Percentiles rank a stretch among this genome's conserved stretches.
Conservation (phyloP, 1,140 invertebrate genomes). For the Cyclargus thomasi region DNA sequence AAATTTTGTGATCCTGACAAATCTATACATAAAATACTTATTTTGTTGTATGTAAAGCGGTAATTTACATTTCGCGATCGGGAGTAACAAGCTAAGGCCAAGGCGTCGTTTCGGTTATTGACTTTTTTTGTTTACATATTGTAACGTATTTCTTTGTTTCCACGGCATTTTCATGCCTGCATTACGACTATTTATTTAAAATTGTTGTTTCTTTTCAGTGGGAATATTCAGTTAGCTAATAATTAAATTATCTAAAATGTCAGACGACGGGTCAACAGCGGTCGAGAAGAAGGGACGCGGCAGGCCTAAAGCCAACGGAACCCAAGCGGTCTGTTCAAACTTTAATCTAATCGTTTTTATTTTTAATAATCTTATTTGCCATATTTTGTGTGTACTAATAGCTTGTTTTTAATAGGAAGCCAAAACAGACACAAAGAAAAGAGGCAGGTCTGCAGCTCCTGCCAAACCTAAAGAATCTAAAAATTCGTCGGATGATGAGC, state of each 20-base stretch:
- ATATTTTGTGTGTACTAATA: not conserved
- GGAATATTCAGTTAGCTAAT: slow-evolving; percentile 24
- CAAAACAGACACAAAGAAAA: slow-evolving; percentile 67
- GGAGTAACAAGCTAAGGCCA: not conserved
- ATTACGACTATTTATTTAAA: slow-evolving; percentile 15
- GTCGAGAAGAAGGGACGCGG: slow-evolving; percentile 74
- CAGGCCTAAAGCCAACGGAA: slow-evolving; percentile 73
- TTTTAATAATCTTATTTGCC: not conserved
- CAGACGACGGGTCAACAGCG: slow-evolving; percentile 71
- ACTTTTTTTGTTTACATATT: slow-evolving; percentile 34
- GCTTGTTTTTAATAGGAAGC: slow-evolving; percentile 45
- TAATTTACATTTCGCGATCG: not conserved
- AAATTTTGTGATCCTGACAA: not conserved
- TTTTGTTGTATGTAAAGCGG: not conserved
- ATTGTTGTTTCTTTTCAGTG: slow-evolving; percentile 26
- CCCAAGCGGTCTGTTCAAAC: slow-evolving; percentile 48
- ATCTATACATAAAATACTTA: not conserved
- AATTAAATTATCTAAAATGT: slow-evolving; percentile 52
- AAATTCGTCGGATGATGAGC: slow-evolving; percentile 74
- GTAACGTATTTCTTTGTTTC: slow-evolving; percentile 28
- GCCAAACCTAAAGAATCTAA: slow-evolving; percentile 67
- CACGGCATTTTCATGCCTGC: not conserved
- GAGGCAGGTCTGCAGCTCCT: slow-evolving; percentile 58
- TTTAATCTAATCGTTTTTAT: slow-evolving; percentile 1
- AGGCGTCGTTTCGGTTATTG: slow-evolving; percentile 34